Evolutionary conservation across 1,140 invertebrate species (phyloP), one percentile per base, ranked within the genome.

Genomic region (Trachymyrmex septentrionalis): DNA sequence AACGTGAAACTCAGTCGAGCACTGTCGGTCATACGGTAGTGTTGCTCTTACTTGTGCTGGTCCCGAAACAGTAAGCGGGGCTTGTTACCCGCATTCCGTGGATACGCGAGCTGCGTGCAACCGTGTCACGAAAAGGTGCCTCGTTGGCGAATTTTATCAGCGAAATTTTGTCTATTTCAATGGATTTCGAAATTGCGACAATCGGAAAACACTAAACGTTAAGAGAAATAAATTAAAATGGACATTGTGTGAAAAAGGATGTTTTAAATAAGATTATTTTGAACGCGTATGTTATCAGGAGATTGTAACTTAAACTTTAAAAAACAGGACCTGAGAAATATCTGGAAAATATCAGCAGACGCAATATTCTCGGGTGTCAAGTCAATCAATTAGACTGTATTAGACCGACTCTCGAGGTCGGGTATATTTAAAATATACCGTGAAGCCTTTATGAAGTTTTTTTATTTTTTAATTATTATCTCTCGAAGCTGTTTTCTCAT

Each of bases 1-100:
- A 30, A 63, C 24, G 55, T 16, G 21, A 82, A 82, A 77, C 30
- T 48, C 88, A 90, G 88, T 90, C 44, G 71, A 76, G 50, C 10
- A 16, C 30, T 48, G 30, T 48, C 61, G 7, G 12, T n/a, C 30
- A 50, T 9, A 72, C 69, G 34, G 21, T 44, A 55, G 44, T 30
- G 24, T 38, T 44, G 24, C 16, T 48, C 38, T 64, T 48, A 21
- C 24, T 59, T 30, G 30, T 30, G 30, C 19, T 7, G 55, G 12
- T 76, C 14, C 27, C 61, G 59, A 50, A 50, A 64, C 44, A 34
- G 38, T 14, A 76, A 38, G 75, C 21, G 27, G 48, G 24, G 9
- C 44, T 5, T 34, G 48, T 57, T 53, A 24, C 48, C 64, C 64
- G 30, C 64, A 81, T 81, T 81, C 64, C 64, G 24, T 3, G 14